Conservation (phyloP, 2,888 invertebrate genomes). For the Lepeophtheirus nordmannii region DNA sequence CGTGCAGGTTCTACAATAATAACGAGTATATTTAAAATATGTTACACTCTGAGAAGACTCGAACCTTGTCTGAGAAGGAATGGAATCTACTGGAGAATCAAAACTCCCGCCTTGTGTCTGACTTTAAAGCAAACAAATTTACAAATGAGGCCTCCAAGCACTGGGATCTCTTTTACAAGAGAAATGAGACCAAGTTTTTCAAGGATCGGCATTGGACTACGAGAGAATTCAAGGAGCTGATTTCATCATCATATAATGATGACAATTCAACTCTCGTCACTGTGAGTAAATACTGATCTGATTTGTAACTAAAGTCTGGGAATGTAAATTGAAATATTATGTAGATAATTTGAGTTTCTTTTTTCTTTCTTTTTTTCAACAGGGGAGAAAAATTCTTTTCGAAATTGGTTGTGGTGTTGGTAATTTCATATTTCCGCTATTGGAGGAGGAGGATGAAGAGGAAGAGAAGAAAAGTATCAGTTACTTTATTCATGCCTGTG, state of each 20-base stretch:
- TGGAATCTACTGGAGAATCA: conserved; percentile 47
- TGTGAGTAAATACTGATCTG: too few species aligned
- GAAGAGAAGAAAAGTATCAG: not conserved
- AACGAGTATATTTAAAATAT: too few species aligned
- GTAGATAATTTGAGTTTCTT: too few species aligned
- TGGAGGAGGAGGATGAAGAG: conserved; percentile 53
- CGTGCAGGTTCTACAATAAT: too few species aligned
- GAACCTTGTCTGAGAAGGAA: conserved; percentile 40
- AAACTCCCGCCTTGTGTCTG: conserved; percentile 48
- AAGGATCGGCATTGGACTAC: conserved; percentile 93
- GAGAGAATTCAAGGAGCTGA: conserved; percentile 72
- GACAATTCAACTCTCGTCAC: conserved; percentile 41
- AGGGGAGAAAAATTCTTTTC: conserved; percentile 38
- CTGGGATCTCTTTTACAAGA: conserved; percentile 93
- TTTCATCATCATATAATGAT: conserved; percentile 35
- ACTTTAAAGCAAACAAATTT: conserved; percentile 56
- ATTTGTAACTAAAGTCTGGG: too few species aligned
- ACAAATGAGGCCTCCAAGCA: conserved; percentile 69
- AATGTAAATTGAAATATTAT: too few species aligned
- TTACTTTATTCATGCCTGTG: conserved; percentile 68
- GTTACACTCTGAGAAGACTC: not conserved
- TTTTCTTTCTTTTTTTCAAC: too few species aligned
- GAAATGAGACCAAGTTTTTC: conserved; percentile 83
- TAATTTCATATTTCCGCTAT: conserved; percentile 79
- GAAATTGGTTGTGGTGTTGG: conserved; percentile 68